Base-by-base conservation (phyloP, 2,797 vertebrate genomes). In the Eospalax fontanierii region DNA sequence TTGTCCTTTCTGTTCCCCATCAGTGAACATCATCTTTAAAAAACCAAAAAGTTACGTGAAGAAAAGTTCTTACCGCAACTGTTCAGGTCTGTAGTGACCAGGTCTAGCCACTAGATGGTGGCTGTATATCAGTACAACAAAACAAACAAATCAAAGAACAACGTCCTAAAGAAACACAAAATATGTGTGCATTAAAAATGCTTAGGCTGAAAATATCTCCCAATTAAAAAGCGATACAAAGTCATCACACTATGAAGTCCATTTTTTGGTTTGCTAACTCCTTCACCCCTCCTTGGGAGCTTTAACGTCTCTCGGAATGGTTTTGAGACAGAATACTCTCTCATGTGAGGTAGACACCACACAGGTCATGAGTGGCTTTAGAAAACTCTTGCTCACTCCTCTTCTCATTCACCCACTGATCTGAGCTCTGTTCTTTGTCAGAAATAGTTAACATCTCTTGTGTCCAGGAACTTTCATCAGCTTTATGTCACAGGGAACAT, bases 41-140 rank as follows among this genome's bases (percentile, higher is more conserved):
- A 91, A 80, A 4, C 1, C 3, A 22, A 54, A 70, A 87, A 95
- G 91, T 0, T 0, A 26, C 8, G 9, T 46, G n/a, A 40, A 80
- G n/a, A 80, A 87, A 61, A 38, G 1, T 68, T 21, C 6, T 93
- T 4, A 6, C 43, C 43, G 1, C 0, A 30, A 24, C 6, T 57
- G 18, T 46, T 7, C n/a, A 80, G 54, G 9, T 19, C 11, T 97
- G 86, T 73, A 86, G n/a, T 84, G 92, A 93, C 38, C 4, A 76
- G 3, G 50, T 70, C 24, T 88, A 54, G 28, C 79, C 96, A 93
- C 93, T 90, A 97, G 96, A 92, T 97, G 91, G 93, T 87, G 94
- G 38, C 59, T 97, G 43, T 75, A 93, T 87, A 63, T 89, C 54
- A 92, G 61, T 88, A 54, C 57, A 43, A 4, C 22, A 33, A 80